Evolutionary conservation across 2,113 vertebrate species (phyloP).

Genomic region (Malaclemys terrapin): DNA sequence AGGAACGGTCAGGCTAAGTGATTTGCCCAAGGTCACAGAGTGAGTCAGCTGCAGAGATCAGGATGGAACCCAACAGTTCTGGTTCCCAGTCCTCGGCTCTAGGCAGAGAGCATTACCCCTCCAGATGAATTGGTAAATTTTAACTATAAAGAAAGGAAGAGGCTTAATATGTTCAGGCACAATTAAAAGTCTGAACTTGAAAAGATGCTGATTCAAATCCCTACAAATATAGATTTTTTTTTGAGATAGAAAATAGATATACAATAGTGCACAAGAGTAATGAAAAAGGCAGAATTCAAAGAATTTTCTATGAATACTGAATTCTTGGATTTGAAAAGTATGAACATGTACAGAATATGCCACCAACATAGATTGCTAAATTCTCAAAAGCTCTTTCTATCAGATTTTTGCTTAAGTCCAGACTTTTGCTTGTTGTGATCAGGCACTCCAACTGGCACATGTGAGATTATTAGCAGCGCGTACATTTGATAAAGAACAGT

Average conservation of each 20-base stretch:
- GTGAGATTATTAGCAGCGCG: neutral
- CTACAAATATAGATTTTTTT: neutral
- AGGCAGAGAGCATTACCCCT: neutral
- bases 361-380: accelerated
- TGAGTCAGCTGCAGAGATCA: neutral
- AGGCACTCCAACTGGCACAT: neutral
- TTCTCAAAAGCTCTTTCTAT: accelerated
- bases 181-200: neutral
- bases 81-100: neutral
- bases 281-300: neutral
- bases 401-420: neutral
- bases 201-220: neutral
- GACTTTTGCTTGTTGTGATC: neutral
- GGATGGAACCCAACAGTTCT: neutral
- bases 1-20: neutral
- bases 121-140: neutral
- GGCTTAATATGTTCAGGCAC: neutral
- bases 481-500: neutral
- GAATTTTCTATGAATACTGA: neutral
- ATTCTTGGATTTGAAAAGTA: neutral
- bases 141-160: neutral
- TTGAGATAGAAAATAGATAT: neutral
- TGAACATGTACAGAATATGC: neutral
- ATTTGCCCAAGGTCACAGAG: neutral
- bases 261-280: neutral